phyloP scores from a whole-genome alignment of 2,797 vertebrate genomes.

The Antennarius maculatus region DNA sequence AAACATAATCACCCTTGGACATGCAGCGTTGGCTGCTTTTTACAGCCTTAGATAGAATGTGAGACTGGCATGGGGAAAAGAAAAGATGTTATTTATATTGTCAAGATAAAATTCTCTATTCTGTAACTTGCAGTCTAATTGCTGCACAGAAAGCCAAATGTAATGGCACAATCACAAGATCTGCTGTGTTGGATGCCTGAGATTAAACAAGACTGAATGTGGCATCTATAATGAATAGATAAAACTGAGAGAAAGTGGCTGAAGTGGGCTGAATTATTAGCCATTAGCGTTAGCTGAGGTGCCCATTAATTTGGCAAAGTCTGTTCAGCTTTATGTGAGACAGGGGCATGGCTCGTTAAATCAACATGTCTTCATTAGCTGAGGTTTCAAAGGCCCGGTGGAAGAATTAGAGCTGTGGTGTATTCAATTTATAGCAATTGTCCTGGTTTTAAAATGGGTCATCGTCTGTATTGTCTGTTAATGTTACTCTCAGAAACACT shows the following conservation, averaged over 20 bases:
- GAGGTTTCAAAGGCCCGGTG: conserved; percentile 24
- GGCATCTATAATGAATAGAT: conserved; percentile 16
- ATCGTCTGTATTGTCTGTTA: conserved; percentile 21
- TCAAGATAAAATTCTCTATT: background rate
- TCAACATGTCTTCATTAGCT: conserved; percentile 59
- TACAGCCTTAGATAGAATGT: no score
- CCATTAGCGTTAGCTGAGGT: conserved; percentile 44
- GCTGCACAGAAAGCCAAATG: conserved; percentile 12
- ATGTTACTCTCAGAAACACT: conserved; percentile 12
- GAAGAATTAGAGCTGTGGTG: conserved; percentile 38
- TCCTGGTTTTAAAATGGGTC: conserved; percentile 2
- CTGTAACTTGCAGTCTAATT: background rate
- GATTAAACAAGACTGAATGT: conserved; percentile 12
- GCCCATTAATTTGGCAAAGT: conserved; percentile 60
- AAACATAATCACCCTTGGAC: no score
- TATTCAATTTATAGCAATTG: conserved; percentile 33
- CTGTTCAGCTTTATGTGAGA: conserved; percentile 30
- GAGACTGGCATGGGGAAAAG: no score
- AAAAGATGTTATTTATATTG: background rate
- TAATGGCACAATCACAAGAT: conserved; percentile 11
- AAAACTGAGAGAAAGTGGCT: conserved; percentile 30
- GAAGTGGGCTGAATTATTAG: conserved; percentile 55
- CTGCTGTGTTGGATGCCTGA: conserved; percentile 24
- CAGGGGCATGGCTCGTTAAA: conserved; percentile 49
- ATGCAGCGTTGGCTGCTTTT: no score